Conservation (phyloP, 2,113 vertebrate genomes). For the Oryzias javanicus region DNA sequence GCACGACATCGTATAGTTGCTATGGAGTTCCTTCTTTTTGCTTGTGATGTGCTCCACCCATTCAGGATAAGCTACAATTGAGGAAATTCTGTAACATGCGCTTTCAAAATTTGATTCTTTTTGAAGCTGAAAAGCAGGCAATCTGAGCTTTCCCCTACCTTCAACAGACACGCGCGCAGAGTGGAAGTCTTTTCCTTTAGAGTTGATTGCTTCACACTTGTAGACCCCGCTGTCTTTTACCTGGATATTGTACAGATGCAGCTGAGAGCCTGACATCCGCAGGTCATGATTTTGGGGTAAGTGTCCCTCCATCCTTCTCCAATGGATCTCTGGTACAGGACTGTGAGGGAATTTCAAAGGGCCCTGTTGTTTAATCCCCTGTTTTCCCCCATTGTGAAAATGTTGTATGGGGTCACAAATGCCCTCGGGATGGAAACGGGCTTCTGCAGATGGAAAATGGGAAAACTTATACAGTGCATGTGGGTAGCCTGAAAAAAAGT, state of each 20-base stretch:
- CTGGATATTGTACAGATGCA: conserved; percentile 90
- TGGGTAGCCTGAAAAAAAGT: too few species aligned
- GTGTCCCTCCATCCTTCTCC: conserved; percentile 85
- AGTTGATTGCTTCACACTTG: conserved; percentile 90
- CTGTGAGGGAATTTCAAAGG: too few species aligned
- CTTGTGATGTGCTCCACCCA: conserved; percentile 91
- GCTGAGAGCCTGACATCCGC: conserved; percentile 84
- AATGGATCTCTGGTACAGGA: conserved; percentile 90
- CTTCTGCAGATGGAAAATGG: too few species aligned
- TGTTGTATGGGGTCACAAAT: too few species aligned
- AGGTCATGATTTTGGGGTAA: conserved; percentile 85
- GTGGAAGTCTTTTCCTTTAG: conserved; percentile 89
- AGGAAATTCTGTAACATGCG: not conserved
- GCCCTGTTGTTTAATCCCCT: too few species aligned
- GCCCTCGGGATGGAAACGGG: too few species aligned
- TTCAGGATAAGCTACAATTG: conserved; percentile 85
- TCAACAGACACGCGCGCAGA: conserved; percentile 85
- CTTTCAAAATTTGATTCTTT: too few species aligned
- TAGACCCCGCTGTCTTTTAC: conserved; percentile 89
- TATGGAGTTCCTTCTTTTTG: conserved; percentile 87
- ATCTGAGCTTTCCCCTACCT: conserved; percentile 68
- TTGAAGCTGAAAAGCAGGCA: too few species aligned
- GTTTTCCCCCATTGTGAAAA: too few species aligned
- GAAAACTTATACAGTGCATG: too few species aligned
- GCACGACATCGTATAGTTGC: conserved; percentile 89